Percentiles rank a stretch among this genome's conserved stretches.
phyloP scores from a whole-genome alignment of 2,113 vertebrate species.

The Dermatemys mawii region DNA sequence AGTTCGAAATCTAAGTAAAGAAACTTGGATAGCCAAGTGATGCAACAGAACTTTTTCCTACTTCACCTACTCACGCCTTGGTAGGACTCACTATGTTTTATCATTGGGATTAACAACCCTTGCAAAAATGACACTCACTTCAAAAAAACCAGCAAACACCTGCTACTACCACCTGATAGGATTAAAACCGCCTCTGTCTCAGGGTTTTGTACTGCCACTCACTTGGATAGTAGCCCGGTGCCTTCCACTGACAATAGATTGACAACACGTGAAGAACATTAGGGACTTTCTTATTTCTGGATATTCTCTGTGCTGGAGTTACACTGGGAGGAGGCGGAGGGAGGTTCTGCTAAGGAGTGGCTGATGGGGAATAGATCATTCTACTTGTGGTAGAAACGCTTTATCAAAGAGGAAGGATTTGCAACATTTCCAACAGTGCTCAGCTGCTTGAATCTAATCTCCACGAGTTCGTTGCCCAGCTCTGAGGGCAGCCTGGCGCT shows the following conservation, averaged over 20 bases:
- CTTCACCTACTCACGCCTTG: not conserved
- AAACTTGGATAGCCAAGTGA: not conserved
- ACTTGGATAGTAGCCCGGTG: not conserved
- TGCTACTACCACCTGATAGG: not conserved
- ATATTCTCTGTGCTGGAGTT: not conserved
- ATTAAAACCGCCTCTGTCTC: not conserved
- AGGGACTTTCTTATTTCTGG: not conserved
- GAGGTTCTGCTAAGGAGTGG: not conserved
- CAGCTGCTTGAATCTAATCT: not conserved
- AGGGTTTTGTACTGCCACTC: not conserved
- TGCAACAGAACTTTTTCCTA: not conserved
- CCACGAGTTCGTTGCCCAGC: not conserved
- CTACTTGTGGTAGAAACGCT: not conserved
- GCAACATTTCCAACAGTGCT: not conserved
- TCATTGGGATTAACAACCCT: not conserved
- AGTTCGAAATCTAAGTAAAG: not conserved
- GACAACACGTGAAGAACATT: not conserved
- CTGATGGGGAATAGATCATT: not conserved
- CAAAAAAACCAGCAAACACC: too few species aligned
- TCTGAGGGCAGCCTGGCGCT: not conserved
- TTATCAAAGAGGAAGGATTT: not conserved
- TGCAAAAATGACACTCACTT: not conserved
- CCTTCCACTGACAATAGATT: not conserved
- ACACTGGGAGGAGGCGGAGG: too few species aligned
- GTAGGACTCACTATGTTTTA: not conserved